Base-by-base conservation (phyloP, 2,888 invertebrate species). In the Tethea ocularis region DNA sequence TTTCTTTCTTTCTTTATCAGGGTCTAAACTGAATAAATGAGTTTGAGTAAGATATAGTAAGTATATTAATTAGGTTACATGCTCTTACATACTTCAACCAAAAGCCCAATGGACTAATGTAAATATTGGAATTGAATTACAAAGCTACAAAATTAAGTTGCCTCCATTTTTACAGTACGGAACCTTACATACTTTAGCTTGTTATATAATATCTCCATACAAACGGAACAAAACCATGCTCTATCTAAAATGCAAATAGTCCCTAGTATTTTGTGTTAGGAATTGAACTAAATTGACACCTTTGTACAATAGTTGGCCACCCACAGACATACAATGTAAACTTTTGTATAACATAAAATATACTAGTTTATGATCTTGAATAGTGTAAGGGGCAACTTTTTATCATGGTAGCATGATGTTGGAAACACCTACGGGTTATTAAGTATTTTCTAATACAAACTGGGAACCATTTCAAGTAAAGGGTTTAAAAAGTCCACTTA, bases 311-410 rank as follows among this genome's bases (percentile, higher is more conserved):
- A 13, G 59, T 54, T 55, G 63, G 26, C 63, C 63, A 63, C 63
- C 63, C 63, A 63, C 63, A 56, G 55, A 11, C 51, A n/a, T 17
- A 63, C 63, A 63, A 61, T 59, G 52, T 58, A 22, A 53, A 56
- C 17, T 58, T 54, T 38, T 41, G 56, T 56, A 52, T 52, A 17
- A 57, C 56, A 59, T 63, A 63, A 61, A 63, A 61, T 61, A 53
- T 46, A 10, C 17, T 46, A 7, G 1, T 46, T 46, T 46, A 46
- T 46, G 41, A 17, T 41, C 41, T 46, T 17, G 20, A 20, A 20
- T 20, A 10, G 17, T 46, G 10, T 46, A 46, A 8, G 7, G 46
- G 46, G 46, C 20, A n/a, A 20, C 20, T 46, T 20, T 46, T 46
- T 10, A 46, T 46, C 6, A 0, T n/a, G 6, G 6, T 1, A n/a